phyloP scores from a whole-genome alignment of 1,140 invertebrate genomes.

The Drosophila lacteicornis region DNA sequence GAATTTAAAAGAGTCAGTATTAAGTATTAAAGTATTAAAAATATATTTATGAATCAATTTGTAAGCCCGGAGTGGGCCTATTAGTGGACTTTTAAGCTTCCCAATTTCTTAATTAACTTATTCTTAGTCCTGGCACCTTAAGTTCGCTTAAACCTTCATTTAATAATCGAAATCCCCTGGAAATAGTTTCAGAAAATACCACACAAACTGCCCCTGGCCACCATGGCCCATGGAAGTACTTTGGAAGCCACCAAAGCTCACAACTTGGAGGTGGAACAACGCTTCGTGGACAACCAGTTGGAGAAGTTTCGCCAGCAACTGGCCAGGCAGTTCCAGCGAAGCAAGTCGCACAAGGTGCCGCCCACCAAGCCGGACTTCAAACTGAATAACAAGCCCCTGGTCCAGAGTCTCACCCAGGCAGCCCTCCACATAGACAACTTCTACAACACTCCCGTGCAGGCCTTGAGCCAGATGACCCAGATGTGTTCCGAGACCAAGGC shows the following conservation, averaged over 20 bases:
- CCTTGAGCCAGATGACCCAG: constrained; percentile 42
- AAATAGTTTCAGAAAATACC: constrained; percentile 70
- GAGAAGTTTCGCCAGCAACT: constrained; percentile 80
- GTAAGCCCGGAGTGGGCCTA: no score
- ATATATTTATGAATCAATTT: no score
- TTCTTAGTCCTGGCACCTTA: no score
- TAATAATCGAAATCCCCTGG: not conserved
- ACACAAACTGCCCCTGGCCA: constrained; percentile 66
- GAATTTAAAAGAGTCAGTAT: no score
- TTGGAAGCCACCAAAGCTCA: constrained; percentile 63
- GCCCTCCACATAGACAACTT: constrained; percentile 74
- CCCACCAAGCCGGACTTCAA: constrained; percentile 70
- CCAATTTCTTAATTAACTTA: no score
- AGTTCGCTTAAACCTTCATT: no score
- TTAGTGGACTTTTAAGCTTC: no score
- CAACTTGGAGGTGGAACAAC: constrained; percentile 77
- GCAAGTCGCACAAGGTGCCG: constrained; percentile 33
- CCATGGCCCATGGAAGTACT: constrained; percentile 58
- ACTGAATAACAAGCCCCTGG: constrained; percentile 58
- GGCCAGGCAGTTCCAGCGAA: constrained; percentile 57
- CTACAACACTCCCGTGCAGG: constrained; percentile 70
- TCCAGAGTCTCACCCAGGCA: constrained; percentile 67
- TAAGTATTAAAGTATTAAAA: no score
- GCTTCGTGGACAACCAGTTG: constrained; percentile 73
- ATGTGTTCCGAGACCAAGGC: constrained; percentile 46